These are phyloP conservation scores for Meiosimyza decipiens DNA, from an alignment of 2,888 invertebrate genomes.

Conservation along the genomic window DNA sequence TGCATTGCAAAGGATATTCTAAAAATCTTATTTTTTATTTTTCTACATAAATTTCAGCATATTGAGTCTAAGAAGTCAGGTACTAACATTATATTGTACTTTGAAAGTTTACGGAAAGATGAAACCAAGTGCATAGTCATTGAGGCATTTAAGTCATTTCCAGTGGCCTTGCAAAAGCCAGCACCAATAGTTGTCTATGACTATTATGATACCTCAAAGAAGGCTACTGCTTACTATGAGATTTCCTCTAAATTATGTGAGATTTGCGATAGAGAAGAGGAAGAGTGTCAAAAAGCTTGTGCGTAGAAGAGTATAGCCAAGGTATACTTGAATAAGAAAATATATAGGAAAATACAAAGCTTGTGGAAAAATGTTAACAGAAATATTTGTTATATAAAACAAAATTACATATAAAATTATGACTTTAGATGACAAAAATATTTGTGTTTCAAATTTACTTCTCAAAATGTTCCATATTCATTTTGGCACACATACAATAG, in stretches of 20 bases:
- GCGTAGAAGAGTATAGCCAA: slow-evolving; percentile 7
- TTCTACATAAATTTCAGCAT: slow-evolving; percentile 58
- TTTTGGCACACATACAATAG: no score
- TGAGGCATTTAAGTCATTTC: slow-evolving; percentile 83
- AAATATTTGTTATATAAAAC: no score
- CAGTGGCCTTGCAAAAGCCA: slow-evolving; percentile 87
- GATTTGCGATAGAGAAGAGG: slow-evolving; percentile 78
- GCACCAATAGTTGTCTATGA: slow-evolving; percentile 88
- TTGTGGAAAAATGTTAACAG: no score
- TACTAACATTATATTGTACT: slow-evolving; percentile 75
- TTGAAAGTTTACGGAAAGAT: slow-evolving; percentile 72
- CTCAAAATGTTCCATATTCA: no score
- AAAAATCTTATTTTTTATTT: neutral
- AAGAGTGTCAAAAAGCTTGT: slow-evolving; percentile 49
- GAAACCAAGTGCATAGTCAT: slow-evolving; percentile 84
- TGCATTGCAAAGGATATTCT: neutral
- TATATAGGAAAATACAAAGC: no score
- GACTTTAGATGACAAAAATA: no score
- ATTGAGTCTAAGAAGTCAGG: slow-evolving; percentile 77
- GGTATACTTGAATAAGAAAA: no score
- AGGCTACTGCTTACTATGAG: slow-evolving; percentile 58
- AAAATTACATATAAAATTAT: no score
- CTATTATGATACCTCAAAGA: slow-evolving; percentile 83
- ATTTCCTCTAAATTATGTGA: slow-evolving; percentile 73
- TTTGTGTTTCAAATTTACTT: no score